Conservation (phyloP, 2,888 invertebrate species). For the Parnassius orleans region DNA sequence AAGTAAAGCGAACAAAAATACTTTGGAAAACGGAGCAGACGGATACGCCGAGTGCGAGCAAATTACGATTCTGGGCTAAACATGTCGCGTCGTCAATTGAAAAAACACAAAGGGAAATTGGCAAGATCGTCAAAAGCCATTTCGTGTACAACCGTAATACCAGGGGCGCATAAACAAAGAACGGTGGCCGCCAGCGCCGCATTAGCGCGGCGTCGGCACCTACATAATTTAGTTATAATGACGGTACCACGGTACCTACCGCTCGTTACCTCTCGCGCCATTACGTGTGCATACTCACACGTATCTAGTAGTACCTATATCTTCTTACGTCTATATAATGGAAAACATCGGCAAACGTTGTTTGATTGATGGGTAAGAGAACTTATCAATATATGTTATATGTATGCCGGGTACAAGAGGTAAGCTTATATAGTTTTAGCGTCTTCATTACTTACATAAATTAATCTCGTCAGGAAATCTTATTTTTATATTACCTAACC, state of each 20-base stretch:
- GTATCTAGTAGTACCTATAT: conserved; percentile 1
- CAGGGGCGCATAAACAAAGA: conserved; percentile 39
- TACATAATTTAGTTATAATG: conserved; percentile 68
- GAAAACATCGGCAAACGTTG: conserved; percentile 7
- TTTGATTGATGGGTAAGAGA: conserved; percentile 6
- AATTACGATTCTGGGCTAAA: background rate
- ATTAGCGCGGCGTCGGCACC: conserved; percentile 51
- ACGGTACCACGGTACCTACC: conserved; percentile 45
- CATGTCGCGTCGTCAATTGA: background rate
- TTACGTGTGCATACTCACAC: conserved; percentile 37
- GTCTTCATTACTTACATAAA: no score
- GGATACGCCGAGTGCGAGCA: background rate
- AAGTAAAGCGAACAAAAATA: no score
- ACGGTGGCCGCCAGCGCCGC: conserved; percentile 41
- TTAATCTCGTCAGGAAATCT: no score
- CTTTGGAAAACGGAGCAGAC: no score
- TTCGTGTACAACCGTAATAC: conserved; percentile 46
- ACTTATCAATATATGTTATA: no score
- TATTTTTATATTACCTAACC: no score
- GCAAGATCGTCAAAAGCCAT: conserved; percentile 45
- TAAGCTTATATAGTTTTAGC: no score
- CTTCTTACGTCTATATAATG: conserved; percentile 5
- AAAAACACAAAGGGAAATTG: conserved; percentile 17
- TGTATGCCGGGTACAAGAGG: no score
- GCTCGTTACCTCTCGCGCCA: conserved; percentile 52